A percentile compares a stretch with the other conserved stretches of the same genome.
These are phyloP conservation scores for Zoanthus gigantus DNA, from an alignment of 92 coral and sea anemone species.

Conservation along the genomic window DNA sequence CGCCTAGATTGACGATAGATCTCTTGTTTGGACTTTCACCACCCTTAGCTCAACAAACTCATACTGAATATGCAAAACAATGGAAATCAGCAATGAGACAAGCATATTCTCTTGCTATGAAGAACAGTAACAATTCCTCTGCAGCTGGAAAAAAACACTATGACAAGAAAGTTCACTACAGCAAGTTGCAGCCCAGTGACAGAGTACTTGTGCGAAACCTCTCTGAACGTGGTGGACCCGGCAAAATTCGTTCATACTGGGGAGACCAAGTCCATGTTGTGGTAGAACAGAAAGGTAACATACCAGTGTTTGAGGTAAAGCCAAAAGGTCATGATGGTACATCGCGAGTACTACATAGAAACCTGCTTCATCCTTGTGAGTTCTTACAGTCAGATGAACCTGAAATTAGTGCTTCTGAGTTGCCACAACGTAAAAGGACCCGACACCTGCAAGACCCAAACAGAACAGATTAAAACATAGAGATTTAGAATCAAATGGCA, in stretches of 20 bases:
- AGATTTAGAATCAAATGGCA: constrained; percentile 15
- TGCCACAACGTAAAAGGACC: neutral
- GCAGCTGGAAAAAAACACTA: constrained; percentile 5
- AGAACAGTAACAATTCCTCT: neutral
- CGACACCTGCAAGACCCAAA: constrained; percentile 9
- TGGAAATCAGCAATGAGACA: constrained; percentile 6
- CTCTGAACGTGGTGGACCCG: constrained; percentile 75
- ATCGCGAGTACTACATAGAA: constrained; percentile 62
- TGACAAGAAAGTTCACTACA: constrained; percentile 42
- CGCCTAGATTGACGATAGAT: constrained; percentile 15
- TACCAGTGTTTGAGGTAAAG: constrained; percentile 63
- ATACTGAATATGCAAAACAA: neutral
- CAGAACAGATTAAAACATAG: neutral
- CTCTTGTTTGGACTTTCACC: constrained; percentile 12
- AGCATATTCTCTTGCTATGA: neutral
- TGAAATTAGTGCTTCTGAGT: neutral
- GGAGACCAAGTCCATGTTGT: constrained; percentile 59
- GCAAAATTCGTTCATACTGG: constrained; percentile 69
- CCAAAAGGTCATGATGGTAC: constrained; percentile 21
- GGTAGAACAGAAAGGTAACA: constrained; percentile 59
- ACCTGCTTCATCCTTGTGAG: constrained; percentile 66
- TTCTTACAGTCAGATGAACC: constrained; percentile 55
- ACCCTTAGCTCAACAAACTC: neutral
- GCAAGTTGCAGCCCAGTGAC: constrained; percentile 57
- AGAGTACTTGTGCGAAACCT: constrained; percentile 65